Base-by-base conservation (phyloP, 2,888 invertebrate genomes). In the Altica lythri region DNA sequence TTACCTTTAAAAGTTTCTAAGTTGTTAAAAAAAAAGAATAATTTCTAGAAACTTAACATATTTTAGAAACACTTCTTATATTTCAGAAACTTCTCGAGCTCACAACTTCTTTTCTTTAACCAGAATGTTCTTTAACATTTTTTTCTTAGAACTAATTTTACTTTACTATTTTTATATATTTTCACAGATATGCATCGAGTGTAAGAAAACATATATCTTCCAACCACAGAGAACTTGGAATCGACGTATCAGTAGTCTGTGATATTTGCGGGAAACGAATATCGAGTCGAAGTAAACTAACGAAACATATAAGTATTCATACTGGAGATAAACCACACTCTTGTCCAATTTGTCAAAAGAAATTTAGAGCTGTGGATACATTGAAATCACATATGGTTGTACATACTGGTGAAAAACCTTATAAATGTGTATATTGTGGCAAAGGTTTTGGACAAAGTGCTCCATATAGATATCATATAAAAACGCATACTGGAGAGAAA, bases 401-500 rank as follows among this genome's bases (percentile, higher is more conserved):
- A 4, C 72, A 71, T 37, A 71, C 69, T 1, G 69, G 69, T 1
- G 68, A 67, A 25, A 68, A 67, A 52, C 71, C 71, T 2, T 70
- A 57, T 50, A 57, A 59, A 12, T 67, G 67, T 35, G 48, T 52
- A 19, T 54, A 62, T 8, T 67, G 67, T 35, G 62, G 72, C 4
- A 67, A 69, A 53, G 67, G 66, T 17, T 64, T 69, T 74, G 79
- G 79, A 17, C 82, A 82, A 73, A 75, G 80, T 13, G 80, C 81
- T 60, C 81, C 82, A 38, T 79, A 83, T 55, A 80, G 80, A 62
- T 81, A 81, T 60, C 82, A 83, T 71, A 80, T 81, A 68, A 74
- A 82, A 72, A 82, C 80, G 69, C 83, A 82, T 75, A 80, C 79
- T 63, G 82, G 82, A 50, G 79, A 80, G 57, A 76, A 80, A 57